Percentiles rank a stretch among this genome's conserved stretches.
phyloP scores from a whole-genome alignment of 2,113 vertebrate species.

The Melanocharis versteri region DNA sequence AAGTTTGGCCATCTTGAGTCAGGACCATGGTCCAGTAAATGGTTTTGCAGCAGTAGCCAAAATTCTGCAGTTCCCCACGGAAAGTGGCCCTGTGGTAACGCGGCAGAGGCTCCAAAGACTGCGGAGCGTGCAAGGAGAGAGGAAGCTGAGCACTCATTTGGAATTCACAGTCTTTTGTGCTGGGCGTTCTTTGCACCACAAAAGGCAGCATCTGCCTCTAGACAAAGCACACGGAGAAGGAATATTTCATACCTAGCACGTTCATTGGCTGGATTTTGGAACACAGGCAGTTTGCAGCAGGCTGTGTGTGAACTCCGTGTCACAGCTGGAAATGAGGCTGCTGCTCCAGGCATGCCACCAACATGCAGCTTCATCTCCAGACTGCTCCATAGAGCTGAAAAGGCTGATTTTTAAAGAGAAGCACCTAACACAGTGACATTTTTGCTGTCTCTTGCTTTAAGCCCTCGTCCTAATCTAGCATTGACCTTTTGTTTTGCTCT shows the following conservation, averaged over 20 bases:
- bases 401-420: not conserved
- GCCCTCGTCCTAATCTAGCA: not conserved
- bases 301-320: not conserved
- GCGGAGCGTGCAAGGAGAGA: not conserved
- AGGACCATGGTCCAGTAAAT: not conserved
- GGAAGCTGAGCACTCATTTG: fast-evolving
- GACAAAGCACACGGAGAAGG: not conserved
- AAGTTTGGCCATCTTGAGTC: not conserved
- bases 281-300: not conserved
- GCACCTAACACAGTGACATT: not conserved
- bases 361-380: not conserved
- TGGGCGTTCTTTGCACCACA: not conserved
- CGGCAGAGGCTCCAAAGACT: not conserved
- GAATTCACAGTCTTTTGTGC: not conserved
- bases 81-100: not conserved
- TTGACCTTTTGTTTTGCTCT: not conserved
- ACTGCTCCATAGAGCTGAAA: not conserved
- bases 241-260: not conserved
- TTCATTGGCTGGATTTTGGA: not conserved
- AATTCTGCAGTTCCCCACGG: not conserved
- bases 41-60: not conserved
- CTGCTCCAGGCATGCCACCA: not conserved
- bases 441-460: not conserved
- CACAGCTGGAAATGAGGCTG: not conserved
- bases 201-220: not conserved